Base-by-base conservation (phyloP, 2,888 invertebrate species). In the Athetis lepigone region DNA sequence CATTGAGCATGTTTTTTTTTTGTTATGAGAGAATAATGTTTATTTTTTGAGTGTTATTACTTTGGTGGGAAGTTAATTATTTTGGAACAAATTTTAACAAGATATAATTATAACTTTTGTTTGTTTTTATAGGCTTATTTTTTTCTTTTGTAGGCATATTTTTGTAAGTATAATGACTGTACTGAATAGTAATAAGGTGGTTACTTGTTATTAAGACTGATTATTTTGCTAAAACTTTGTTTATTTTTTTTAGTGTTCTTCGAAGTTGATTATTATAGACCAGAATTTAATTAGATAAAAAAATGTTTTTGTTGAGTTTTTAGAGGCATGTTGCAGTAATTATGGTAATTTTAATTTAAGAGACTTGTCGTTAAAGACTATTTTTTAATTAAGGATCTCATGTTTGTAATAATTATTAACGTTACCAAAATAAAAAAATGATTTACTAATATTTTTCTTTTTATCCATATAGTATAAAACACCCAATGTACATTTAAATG, bases 401-500 rank as follows among this genome's bases (percentile, higher is more conserved):
- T n/a, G n/a, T n/a, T n/a, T n/a, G n/a, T n/a, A n/a, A n/a, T n/a
- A 40, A 19, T 18, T 40, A 2, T 19, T 8, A 40, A 40, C 19
- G 25, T 25, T 19, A 19, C 18, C 9, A 40, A 40, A 40, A 40
- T 40, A 19, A 40, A 19, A 11, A 40, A 40, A 19, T 40, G 3
- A 40, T 40, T 9, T 19, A 25, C 6, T 4, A 25, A 25, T 25
- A 25, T 21, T 40, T 40, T 19, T 40, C 11, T 1, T 19, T 40
- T 19, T 40, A 19, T 11, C 11, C 25, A 4, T 25, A 25, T 25
- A 25, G 6, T 4, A 25, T 25, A 25, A 25, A 25, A 25, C 40
- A 40, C 19, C 18, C 18, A 40, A 40, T 19, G 40, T 40, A 40
- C 40, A 40, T 40, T 40, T 40, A 1, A 40, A 40, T 40, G 40